These are phyloP conservation scores for Smutsia temminckii DNA, from an alignment of 2,797 vertebrate genomes.

Conservation along the genomic window DNA sequence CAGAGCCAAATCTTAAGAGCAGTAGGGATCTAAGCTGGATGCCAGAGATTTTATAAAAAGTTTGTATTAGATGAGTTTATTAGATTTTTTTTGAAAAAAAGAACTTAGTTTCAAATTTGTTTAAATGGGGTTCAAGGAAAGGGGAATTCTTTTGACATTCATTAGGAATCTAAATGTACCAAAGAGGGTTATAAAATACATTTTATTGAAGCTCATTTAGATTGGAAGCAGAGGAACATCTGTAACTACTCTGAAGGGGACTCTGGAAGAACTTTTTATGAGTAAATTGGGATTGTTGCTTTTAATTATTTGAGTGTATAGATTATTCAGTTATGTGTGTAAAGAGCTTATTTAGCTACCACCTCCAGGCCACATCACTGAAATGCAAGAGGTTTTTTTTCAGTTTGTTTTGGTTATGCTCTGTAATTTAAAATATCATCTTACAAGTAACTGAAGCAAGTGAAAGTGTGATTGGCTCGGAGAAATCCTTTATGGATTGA, in stretches of 20 bases:
- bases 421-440: conserved; percentile 15
- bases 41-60: conserved; percentile 16
- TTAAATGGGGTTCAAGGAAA: conserved; percentile 59
- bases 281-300: conserved; percentile 70
- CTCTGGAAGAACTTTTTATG: conserved; percentile 73
- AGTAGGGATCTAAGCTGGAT: neutral
- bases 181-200: conserved; percentile 64
- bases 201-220: conserved; percentile 75
- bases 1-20: neutral
- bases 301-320: conserved; percentile 75
- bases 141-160: conserved; percentile 65
- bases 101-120: conserved; percentile 58
- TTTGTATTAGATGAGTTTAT: conserved; percentile 40
- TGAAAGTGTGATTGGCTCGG: neutral
- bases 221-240: conserved; percentile 73
- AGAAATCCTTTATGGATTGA: neutral
- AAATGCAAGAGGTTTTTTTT: neutral
- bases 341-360: conserved; percentile 46
- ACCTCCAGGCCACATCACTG: neutral
- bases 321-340: conserved; percentile 70
- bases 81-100: conserved; percentile 26
- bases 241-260: conserved; percentile 76
- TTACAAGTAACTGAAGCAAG: neutral
- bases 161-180: conserved; percentile 71
- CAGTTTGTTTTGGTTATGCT: neutral